Base-by-base conservation (phyloP, 2,888 invertebrate genomes). In the Drosophila borealis region DNA sequence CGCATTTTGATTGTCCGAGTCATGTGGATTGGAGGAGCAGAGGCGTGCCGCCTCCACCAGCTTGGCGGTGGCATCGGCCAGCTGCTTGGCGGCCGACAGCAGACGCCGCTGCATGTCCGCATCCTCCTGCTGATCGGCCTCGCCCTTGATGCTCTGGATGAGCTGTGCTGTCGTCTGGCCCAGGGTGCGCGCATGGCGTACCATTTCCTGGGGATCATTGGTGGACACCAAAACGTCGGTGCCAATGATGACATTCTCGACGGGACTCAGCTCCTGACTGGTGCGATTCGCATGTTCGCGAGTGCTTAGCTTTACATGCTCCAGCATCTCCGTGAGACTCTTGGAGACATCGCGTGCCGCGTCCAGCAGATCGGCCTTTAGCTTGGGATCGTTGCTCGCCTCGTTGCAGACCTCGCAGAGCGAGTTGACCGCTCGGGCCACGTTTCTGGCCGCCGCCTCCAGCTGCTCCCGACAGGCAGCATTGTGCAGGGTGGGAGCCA, bases 41-140 rank as follows among this genome's bases (percentile, higher is more conserved):
- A 97, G 96, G 64, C 99, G 94, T 0, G 98, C 98, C 0, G 98
- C 98, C 92, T 99, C 99, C 25, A 99, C 99, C 96, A 99, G 96
- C 79, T 96, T 95, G 0, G 98, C 97, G 0, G 99, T 99, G 1
- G 99, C 99, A 92, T 99, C 99, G 0, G 99, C 99, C 46, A 97
- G 91, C 62, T 97, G 94, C 91, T 98, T 98, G 14, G 99, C 99
- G 0, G 99, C 99, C 0, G 98, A 98, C 48, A 99, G 92, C 55
- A 99, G 93, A 63, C 97, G 95, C 74, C 97, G 95, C 88, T 98
- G 98, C n/a, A 96, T 94, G 59, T 98, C 98, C 0, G 97, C 96
- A 91, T 96, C 96, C 0, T 96, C 95, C 87, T 97, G 96, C 41
- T 94, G 94, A 89, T 98, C 98, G 0, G 99, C 99, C 91, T 99